Evolutionary conservation across 1,140 invertebrate genomes (phyloP), one percentile per base, ranked within the genome.

Genomic region (Camponotus pennsylvanicus): DNA sequence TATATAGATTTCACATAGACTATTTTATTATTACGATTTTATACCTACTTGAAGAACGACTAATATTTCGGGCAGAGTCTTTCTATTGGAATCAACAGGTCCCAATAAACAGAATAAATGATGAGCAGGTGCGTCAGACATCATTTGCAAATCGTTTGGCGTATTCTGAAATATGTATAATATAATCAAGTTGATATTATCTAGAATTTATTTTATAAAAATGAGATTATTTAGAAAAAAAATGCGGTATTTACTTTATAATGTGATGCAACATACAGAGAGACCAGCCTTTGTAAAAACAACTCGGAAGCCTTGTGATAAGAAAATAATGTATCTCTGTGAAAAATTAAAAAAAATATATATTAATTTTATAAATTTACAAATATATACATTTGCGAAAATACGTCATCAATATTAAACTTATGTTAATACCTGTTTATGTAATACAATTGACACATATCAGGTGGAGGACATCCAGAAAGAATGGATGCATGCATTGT

Each of bases 71-170:
- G 99, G 99, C 76, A 99, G 95, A 59, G 96, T 92, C 86, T 97
- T 97, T 84, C 96, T 96, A 45, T 97, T 96, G 6, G 96, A 95
- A 89, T 97, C 96, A 1, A 98, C 96, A 0, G 99, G 99, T 0
- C 98, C 98, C 69, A 99, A 95, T 18, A 99, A 95, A 92, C 98
- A 99, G 95, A 99, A 99, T 27, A 99, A 94, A 95, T 99, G 98
- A 96, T 99, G 99, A 5, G 98, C 99, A 0, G 99, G 99, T 11
- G 99, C 99, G 96, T 99, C 99, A 13, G 99, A 99, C 95, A 99
- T 97, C 97, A 99, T 98, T 96, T 99, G 99, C 11, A 99, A 95
- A 96, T 99, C 99, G 96, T 99, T 99, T 1, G 99, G 99, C 79
- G 98, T 98, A 95, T 99, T 99, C 97, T 98, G 94, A 52, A 95